Conservation (phyloP, 2,888 invertebrate species). For the Hanleya hanleyi region DNA sequence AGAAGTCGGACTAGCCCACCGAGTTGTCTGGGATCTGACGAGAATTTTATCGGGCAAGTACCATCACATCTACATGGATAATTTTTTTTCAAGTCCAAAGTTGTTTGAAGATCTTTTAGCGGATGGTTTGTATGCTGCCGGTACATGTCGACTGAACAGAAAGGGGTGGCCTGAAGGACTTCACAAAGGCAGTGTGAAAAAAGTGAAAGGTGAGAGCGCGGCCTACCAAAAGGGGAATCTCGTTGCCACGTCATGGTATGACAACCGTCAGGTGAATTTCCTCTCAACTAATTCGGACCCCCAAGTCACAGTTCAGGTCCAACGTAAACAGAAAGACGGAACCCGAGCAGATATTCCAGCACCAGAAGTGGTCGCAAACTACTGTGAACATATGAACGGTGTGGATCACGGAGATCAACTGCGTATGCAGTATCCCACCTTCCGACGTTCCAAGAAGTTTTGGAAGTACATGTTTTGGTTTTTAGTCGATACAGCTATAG, state of each 20-base stretch:
- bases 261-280: background rate
- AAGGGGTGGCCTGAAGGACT: background rate
- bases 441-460: too few species aligned
- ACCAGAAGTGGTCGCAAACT: too few species aligned
- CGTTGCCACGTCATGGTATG: background rate
- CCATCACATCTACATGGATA: slow-evolving; percentile 14
- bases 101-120: background rate
- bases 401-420: too few species aligned
- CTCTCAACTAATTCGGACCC: background rate
- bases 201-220: background rate
- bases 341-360: too few species aligned
- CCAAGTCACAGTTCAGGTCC: background rate
- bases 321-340: background rate
- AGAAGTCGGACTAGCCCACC: background rate
- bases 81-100: slow-evolving; percentile 4
- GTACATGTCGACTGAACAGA: background rate
- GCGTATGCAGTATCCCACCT: too few species aligned
- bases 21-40: slow-evolving; percentile 10
- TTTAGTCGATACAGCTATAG: too few species aligned
- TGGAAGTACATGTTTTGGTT: too few species aligned
- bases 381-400: too few species aligned
- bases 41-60: background rate
- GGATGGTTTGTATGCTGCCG: background rate
- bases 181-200: background rate
- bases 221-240: background rate